Percentiles rank a stretch among this genome's conserved stretches.
These are phyloP conservation scores for Ptychoptera contaminata DNA, from an alignment of 2,888 invertebrate genomes.

Conservation along the genomic window DNA sequence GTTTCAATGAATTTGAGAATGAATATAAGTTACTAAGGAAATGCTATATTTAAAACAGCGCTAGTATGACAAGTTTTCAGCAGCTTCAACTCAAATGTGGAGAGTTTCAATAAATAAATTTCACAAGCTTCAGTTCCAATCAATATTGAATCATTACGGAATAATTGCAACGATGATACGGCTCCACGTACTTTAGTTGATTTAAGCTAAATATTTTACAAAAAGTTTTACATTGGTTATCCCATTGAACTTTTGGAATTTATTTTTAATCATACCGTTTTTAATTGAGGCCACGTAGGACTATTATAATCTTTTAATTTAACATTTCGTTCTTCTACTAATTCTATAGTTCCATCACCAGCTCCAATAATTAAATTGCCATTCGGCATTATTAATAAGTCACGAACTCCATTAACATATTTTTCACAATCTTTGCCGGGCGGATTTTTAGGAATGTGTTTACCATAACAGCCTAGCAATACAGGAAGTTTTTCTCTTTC, in stretches of 20 bases:
- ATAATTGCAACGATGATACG: slow-evolving; percentile 58
- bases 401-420: slow-evolving; percentile 37
- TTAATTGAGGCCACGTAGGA: slow-evolving; percentile 41
- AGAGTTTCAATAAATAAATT: slow-evolving; percentile 59
- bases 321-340: slow-evolving; percentile 44
- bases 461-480: slow-evolving; percentile 36
- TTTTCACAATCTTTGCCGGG: slow-evolving; percentile 28
- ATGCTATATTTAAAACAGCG: slow-evolving; percentile 63
- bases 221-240: too few relatives aligned
- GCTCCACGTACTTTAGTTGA: slow-evolving; percentile 43
- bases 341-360: slow-evolving; percentile 69
- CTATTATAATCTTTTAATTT: slow-evolving; percentile 26
- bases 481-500: slow-evolving; percentile 22
- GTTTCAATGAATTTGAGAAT: not conserved
- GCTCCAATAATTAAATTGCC: slow-evolving; percentile 60
- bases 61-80: slow-evolving; percentile 70
- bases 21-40: slow-evolving; percentile 53
- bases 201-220: slow-evolving; percentile 31
- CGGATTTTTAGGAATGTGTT: slow-evolving; percentile 24
- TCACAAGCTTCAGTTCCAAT: slow-evolving; percentile 66
- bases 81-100: slow-evolving; percentile 49
- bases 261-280: slow-evolving; percentile 27
- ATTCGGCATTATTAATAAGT: slow-evolving; percentile 42
- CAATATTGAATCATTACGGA: slow-evolving; percentile 42
- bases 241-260: too few relatives aligned